Percentiles rank a stretch among this genome's conserved stretches.
phyloP scores from a whole-genome alignment of 2,113 vertebrate genomes.

The Accipiter virgatus region DNA sequence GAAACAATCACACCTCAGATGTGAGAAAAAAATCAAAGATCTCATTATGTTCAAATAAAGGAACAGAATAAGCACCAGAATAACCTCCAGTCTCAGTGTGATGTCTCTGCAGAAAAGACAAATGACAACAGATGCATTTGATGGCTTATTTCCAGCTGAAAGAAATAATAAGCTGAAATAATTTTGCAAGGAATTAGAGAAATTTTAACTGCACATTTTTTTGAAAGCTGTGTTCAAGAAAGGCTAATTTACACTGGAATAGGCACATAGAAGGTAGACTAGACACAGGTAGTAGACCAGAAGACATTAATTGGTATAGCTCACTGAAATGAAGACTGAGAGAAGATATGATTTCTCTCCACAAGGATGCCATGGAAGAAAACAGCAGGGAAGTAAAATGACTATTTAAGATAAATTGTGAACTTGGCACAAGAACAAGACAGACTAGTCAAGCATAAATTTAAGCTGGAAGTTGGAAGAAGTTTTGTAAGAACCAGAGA shows the following conservation, averaged over 20 bases:
- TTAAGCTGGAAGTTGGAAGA: neutral
- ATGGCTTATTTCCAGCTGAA: neutral
- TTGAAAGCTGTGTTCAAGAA: neutral
- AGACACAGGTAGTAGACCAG: neutral
- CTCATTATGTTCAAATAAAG: neutral
- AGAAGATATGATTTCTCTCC: neutral
- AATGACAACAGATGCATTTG: neutral
- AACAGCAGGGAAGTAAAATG: neutral
- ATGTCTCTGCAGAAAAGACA: neutral
- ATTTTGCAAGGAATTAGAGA: neutral
- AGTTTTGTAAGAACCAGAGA: neutral
- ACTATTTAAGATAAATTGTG: neutral
- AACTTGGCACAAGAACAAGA: neutral
- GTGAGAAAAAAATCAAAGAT: neutral
- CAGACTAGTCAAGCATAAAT: neutral
- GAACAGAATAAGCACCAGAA: neutral
- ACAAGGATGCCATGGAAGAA: neutral
- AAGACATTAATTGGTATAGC: neutral
- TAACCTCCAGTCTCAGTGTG: neutral
- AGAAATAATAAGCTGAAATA: neutral
- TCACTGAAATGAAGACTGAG: neutral
- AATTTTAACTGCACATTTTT: neutral
- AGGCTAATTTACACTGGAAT: neutral
- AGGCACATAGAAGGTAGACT: neutral
- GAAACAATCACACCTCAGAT: neutral